phyloP scores from a whole-genome alignment of 2,888 invertebrate species.

The Caenorhabditis sinica region DNA sequence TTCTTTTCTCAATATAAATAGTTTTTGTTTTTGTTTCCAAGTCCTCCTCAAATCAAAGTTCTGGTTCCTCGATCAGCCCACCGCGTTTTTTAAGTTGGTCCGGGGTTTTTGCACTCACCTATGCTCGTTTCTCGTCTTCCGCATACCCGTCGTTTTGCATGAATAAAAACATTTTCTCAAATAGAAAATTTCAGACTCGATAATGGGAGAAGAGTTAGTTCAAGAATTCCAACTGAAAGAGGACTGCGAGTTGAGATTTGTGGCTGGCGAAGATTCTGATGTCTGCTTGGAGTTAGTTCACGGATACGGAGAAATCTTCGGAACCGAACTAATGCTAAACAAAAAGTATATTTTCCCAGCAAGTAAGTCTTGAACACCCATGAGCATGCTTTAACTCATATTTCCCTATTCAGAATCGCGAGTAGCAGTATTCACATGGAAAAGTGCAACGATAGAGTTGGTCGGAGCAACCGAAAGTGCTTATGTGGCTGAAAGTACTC shows the following conservation, averaged over 20 bases:
- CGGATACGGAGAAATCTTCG: conserved; percentile 96
- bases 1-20: conserved; percentile 1
- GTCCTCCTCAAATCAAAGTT: not conserved
- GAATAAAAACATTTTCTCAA: not conserved
- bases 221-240: conserved; percentile 75
- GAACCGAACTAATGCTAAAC: conserved; percentile 94
- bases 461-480: conserved; percentile 94
- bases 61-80: not conserved
- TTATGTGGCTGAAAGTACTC: conserved; percentile 96
- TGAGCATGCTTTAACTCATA: conserved; percentile 11
- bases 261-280: conserved; percentile 72
- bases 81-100: not conserved
- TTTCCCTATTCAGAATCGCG: conserved; percentile 89
- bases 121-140: not conserved
- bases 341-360: conserved; percentile 87
- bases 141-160: not conserved
- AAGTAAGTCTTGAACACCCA: too few relatives aligned
- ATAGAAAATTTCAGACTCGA: conserved; percentile 12
- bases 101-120: not conserved
- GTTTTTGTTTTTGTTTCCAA: not conserved
- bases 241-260: conserved; percentile 81
- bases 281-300: conserved; percentile 88
- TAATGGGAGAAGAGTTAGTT: conserved; percentile 48
- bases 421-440: conserved; percentile 96
- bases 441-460: conserved; percentile 92